Percentiles rank a stretch among this genome's conserved stretches.
Conservation (phyloP, 1,140 invertebrate genomes). For the Dendroctonus valens region DNA sequence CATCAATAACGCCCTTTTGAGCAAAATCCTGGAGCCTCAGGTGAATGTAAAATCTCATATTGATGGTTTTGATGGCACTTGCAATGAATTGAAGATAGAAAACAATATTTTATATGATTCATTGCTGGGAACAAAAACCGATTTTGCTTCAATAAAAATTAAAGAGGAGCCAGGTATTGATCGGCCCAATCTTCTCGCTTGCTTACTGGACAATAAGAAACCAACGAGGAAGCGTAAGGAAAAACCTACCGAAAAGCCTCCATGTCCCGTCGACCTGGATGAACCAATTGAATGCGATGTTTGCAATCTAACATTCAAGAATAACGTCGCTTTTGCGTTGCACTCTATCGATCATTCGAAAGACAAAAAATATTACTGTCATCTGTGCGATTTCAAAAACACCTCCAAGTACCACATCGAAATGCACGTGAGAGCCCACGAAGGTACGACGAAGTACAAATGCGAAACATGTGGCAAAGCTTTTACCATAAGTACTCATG, state of each 20-base stretch:
- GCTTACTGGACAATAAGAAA: constrained; percentile 23
- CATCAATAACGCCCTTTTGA: constrained; percentile 5
- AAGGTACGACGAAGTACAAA: constrained; percentile 54
- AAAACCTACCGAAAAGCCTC: constrained; percentile 45
- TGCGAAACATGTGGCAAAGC: constrained; percentile 55
- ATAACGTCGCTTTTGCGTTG: constrained; percentile 42
- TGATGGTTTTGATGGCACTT: constrained; percentile 1
- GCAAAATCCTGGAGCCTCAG: constrained; percentile 23
- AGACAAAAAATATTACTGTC: constrained; percentile 49
- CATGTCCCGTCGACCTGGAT: constrained; percentile 53
- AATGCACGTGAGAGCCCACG: constrained; percentile 47
- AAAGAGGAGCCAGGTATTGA: constrained; percentile 3
- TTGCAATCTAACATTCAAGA: constrained; percentile 43
- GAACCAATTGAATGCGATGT: constrained; percentile 44
- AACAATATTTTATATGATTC: neutral
- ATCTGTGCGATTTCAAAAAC: constrained; percentile 51
- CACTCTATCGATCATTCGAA: constrained; percentile 45
- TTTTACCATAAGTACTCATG: constrained; percentile 54
- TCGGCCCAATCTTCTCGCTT: constrained; percentile 23
- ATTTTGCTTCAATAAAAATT: neutral
- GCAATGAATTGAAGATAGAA: constrained; percentile 1
- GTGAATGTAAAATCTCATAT: constrained; percentile 2
- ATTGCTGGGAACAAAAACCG: neutral
- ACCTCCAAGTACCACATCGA: constrained; percentile 51
- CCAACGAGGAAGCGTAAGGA: constrained; percentile 21